phyloP scores from a whole-genome alignment of 2,888 invertebrate species.

The Carabus problematicus region DNA sequence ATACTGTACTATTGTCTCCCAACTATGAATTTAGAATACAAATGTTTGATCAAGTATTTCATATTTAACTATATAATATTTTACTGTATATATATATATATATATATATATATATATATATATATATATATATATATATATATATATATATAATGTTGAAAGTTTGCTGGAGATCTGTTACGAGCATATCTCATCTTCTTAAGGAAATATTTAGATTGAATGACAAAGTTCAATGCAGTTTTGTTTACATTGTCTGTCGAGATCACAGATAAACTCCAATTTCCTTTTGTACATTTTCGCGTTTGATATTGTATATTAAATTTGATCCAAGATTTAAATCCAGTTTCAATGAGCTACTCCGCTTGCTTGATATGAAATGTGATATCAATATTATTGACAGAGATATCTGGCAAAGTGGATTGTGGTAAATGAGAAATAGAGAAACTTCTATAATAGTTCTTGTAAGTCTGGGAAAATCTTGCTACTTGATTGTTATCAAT shows the following conservation, averaged over 20 bases:
- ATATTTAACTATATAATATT: not conserved
- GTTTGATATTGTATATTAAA: slow-evolving; percentile 25
- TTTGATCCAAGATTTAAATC: slow-evolving; percentile 20
- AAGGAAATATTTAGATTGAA: slow-evolving; percentile 29
- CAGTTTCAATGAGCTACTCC: not conserved
- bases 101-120: no score
- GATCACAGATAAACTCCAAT: slow-evolving; percentile 19
- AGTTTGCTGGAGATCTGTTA: slow-evolving; percentile 14
- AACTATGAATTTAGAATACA: no score
- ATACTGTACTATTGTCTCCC: no score
- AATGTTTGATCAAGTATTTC: not conserved
- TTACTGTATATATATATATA: no score
- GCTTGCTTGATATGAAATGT: no score
- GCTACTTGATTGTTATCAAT: no score
- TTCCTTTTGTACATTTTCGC: slow-evolving; percentile 22
- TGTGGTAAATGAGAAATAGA: no score
- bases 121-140: no score
- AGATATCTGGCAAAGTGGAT: no score
- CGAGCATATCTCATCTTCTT: slow-evolving; percentile 28
- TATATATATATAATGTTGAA: not conserved
- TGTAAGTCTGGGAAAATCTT: no score
- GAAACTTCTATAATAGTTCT: no score
- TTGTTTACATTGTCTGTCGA: slow-evolving; percentile 27
- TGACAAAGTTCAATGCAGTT: slow-evolving; percentile 32
- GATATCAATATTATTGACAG: no score